Conservation (phyloP, 2,888 invertebrate species). For the Ornithoptera alexandrae region DNA sequence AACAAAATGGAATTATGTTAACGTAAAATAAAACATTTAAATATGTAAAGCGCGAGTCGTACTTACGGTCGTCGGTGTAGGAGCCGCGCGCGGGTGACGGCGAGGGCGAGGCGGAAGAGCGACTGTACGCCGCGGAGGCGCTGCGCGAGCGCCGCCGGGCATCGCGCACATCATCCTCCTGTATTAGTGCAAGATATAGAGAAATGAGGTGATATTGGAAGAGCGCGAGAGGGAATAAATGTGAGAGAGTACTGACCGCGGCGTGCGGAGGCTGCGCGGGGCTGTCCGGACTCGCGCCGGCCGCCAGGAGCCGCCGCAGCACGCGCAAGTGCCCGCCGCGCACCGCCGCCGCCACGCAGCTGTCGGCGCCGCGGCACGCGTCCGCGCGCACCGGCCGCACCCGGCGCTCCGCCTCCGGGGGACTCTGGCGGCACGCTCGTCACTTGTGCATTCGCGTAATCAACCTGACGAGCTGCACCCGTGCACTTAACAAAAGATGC, state of each 20-base stretch:
- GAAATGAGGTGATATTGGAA: neutral
- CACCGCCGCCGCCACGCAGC: slow-evolving; percentile 90
- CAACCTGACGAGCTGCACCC: too few relatives aligned
- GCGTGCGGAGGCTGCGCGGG: slow-evolving; percentile 44
- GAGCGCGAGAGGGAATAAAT: neutral
- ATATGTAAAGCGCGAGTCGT: too few relatives aligned
- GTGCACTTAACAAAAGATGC: too few relatives aligned
- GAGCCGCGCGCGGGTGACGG: slow-evolving; percentile 37
- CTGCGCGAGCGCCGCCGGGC: slow-evolving; percentile 48
- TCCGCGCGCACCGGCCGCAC: slow-evolving; percentile 87
- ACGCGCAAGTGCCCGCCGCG: slow-evolving; percentile 85
- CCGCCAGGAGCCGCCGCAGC: slow-evolving; percentile 83
- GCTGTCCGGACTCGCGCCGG: slow-evolving; percentile 90
- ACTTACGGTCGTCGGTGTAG: slow-evolving; percentile 47
- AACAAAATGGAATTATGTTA: too few relatives aligned
- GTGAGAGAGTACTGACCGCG: slow-evolving; percentile 1
- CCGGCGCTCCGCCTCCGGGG: slow-evolving; percentile 12
- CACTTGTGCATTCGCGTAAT: too few relatives aligned
- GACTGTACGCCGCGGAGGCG: slow-evolving; percentile 40
- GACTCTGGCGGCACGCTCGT: neutral
- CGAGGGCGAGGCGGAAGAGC: slow-evolving; percentile 42
- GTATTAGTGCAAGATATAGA: slow-evolving; percentile 22
- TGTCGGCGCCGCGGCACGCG: slow-evolving; percentile 87
- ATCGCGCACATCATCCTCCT: slow-evolving; percentile 37
- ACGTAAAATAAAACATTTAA: too few relatives aligned